Evolutionary conservation across 1,140 invertebrate genomes (phyloP), one percentile per base, ranked within the genome.

Genomic region (Pissodes strobi): DNA sequence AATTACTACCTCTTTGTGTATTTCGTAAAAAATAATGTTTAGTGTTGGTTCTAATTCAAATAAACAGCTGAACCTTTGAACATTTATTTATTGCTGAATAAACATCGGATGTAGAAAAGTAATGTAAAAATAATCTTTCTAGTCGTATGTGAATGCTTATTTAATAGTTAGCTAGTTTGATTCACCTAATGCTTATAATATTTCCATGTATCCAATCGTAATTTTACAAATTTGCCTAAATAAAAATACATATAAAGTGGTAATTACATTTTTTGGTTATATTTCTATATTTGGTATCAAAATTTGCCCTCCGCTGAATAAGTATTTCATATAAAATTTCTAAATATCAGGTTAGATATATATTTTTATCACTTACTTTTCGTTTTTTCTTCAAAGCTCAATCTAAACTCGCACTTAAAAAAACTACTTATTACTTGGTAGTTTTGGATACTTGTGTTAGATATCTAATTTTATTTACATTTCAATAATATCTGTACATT

Each of bases 231-330:
- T 61, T 23, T 43, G 4, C 37, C 37, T 49, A 61, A n/a, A n/a
- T n/a, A n/a, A 61, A 49, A 63, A 55, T 61, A 41, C 39, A 38
- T 57, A 57, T 27, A 12, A 12, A 66, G 49, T 57, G 49, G 38
- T 64, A 46, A 63, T 64, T 61, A 51, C 53, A 60, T 52, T 68
- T 57, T 69, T 52, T 57, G 27, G 23, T 68, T 65, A 60, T 67
- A 69, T 63, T 66, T 69, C 61, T 69, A 67, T 64, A 57, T 49
- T 30, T 57, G 52, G 62, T 64, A 64, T 64, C 52, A 64, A 64
- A 64, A 64, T 27, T 64, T 56, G 38, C 43, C 62, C 51, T 39
- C 23, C 51, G 23, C 38, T 51, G 22, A 64, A 53, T 64, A 57
- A 57, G 39, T 63, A 15, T 21, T 53, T 62, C n/a, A 64, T 64